Evolutionary conservation across 2,888 invertebrate species (phyloP).

Genomic region (Aphrophora alni): DNA sequence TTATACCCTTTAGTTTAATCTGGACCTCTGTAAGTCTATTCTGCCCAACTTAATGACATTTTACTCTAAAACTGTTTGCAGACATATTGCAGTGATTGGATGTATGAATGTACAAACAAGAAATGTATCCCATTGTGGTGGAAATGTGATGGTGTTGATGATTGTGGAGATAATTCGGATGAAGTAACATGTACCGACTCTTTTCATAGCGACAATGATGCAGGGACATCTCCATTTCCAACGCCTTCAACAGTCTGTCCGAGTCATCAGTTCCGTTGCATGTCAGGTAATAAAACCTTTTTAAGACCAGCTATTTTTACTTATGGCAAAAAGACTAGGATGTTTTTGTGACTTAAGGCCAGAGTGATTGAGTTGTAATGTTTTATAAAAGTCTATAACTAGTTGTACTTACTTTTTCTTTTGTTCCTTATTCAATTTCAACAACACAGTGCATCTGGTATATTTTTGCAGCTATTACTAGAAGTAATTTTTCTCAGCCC

Average conservation of each 20-base stretch:
- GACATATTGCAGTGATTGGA: slow-evolving; percentile 72
- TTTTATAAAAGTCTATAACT: no score
- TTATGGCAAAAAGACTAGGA: no score
- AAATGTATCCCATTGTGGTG: slow-evolving; percentile 77
- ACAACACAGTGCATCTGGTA: no score
- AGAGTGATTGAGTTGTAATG: no score
- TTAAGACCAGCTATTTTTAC: no score
- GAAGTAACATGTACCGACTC: slow-evolving; percentile 65
- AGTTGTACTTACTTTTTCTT: no score
- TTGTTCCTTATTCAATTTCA: no score
- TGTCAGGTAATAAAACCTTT: slow-evolving; percentile 43
- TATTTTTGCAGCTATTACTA: no score
- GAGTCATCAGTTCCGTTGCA: slow-evolving; percentile 46
- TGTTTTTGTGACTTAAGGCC: no score
- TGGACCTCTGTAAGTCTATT: no score
- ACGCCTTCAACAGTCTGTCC: slow-evolving; percentile 43
- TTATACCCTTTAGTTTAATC: no score
- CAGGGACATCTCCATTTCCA: slow-evolving; percentile 41
- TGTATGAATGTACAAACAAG: slow-evolving; percentile 75
- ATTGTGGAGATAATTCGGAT: slow-evolving; percentile 79
- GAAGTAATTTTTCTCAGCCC: no score
- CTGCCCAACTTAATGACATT: slow-evolving; percentile 31
- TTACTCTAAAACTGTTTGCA: slow-evolving; percentile 38
- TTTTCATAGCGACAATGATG: slow-evolving; percentile 56
- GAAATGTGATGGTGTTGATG: slow-evolving; percentile 79